These are phyloP conservation scores for Lacerta agilis DNA, from an alignment of 2,797 vertebrate species.

Conservation along the genomic window DNA sequence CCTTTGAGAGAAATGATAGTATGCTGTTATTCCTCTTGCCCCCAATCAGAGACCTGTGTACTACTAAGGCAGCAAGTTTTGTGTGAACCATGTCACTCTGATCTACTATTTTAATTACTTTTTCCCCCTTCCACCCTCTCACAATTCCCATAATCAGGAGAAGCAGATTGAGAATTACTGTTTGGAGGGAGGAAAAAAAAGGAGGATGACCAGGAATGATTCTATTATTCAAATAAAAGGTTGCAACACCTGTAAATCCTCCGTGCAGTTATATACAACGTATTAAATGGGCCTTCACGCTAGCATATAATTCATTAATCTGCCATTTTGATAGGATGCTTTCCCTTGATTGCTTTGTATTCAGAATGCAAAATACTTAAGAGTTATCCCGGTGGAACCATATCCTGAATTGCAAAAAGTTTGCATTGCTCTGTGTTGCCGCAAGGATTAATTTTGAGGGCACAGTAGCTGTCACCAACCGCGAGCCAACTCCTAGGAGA, in stretches of 20 bases:
- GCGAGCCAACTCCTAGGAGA: background rate
- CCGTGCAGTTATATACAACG: conserved; percentile 27
- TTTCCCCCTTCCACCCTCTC: conserved; percentile 13
- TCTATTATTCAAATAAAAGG: conserved; percentile 57
- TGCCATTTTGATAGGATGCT: conserved; percentile 11
- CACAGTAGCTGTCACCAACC: background rate
- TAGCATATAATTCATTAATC: conserved; percentile 38
- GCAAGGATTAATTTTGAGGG: background rate
- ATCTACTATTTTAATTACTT: conserved; percentile 17
- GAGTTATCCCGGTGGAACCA: conserved; percentile 14
- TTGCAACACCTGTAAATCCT: conserved; percentile 60
- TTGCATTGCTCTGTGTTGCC: background rate
- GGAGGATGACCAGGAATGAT: conserved; percentile 17
- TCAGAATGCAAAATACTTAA: conserved; percentile 35
- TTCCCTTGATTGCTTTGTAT: background rate
- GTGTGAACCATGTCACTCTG: conserved; percentile 26
- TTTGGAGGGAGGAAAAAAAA: conserved; percentile 50
- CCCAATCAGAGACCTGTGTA: background rate
- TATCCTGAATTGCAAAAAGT: conserved; percentile 21
- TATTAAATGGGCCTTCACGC: conserved; percentile 39
- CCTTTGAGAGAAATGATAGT: background rate
- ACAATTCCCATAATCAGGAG: conserved; percentile 31
- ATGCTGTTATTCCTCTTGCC: background rate
- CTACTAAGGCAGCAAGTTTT: conserved; percentile 36
- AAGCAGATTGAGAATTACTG: conserved; percentile 52